These are phyloP conservation scores for Epizoanthus ramosus DNA, from an alignment of 92 coral and sea anemone species.

Conservation along the genomic window DNA sequence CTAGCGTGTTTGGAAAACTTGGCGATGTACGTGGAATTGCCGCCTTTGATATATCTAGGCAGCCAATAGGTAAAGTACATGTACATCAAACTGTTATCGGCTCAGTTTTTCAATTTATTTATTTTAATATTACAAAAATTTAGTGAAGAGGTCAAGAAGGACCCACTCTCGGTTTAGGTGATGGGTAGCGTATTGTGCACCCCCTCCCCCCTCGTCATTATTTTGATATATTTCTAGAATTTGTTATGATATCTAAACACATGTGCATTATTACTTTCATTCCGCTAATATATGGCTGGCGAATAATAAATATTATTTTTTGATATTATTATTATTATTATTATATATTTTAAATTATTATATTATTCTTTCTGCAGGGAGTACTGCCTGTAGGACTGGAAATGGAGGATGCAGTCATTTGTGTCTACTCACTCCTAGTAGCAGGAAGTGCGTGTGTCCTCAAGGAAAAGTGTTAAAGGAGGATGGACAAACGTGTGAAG, in stretches of 20 bases:
- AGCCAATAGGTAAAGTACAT: slow-evolving; percentile 26
- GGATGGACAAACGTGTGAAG: slow-evolving; percentile 20
- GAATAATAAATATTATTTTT: too few relatives aligned
- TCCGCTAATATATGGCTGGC: too few relatives aligned
- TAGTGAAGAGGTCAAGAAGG: too few relatives aligned
- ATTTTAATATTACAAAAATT: not conserved
- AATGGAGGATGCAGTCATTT: slow-evolving; percentile 36
- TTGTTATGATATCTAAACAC: too few relatives aligned
- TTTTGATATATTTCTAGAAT: too few relatives aligned
- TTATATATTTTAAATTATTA: too few relatives aligned
- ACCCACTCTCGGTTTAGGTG: too few relatives aligned
- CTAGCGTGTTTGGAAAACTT: slow-evolving; percentile 27
- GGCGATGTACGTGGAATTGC: slow-evolving; percentile 1
- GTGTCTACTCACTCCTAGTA: slow-evolving; percentile 11
- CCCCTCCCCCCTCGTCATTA: too few relatives aligned
- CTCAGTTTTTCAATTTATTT: not conserved
- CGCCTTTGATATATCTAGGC: slow-evolving; percentile 17
- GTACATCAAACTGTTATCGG: not conserved
- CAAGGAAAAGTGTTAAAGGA: not conserved
- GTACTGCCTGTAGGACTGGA: slow-evolving; percentile 9
- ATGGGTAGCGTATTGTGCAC: too few relatives aligned
- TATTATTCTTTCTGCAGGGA: not conserved
- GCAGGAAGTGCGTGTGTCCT: slow-evolving; percentile 5
- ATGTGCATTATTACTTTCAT: too few relatives aligned
- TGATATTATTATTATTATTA: too few relatives aligned